Evolutionary conservation across 2,113 vertebrate species (phyloP), one percentile per base, ranked within the genome.

Genomic region (Myrmecobius fasciatus): DNA sequence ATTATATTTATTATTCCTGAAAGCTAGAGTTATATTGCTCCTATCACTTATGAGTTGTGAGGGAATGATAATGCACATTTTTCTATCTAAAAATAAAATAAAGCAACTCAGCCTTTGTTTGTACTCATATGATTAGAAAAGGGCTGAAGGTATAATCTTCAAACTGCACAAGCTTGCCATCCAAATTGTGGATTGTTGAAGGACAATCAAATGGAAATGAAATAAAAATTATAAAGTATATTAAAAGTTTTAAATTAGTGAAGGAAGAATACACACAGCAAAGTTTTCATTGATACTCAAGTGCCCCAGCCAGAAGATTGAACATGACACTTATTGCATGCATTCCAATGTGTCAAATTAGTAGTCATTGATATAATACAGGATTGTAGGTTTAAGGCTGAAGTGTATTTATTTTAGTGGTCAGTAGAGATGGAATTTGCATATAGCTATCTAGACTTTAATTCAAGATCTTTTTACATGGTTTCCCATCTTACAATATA

Each of bases 21-120:
- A 90, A 93, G 93, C 94, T 43, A 90, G 48, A 90, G 48, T 51
- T 90, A 31, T 51, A 48, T 91, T 52, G 52, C 22, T 91, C 2
- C 22, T 94, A 52, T 93, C 25, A 54, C 52, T 56, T 6, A 9
- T 90, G 47, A 91, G 2, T 94, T 94, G 89, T 28, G 31, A 95
- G 43, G 20, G 9, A 94, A 46, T 53, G 36, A 52, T 14, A 95
- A 51, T 20, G 24, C 10, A 8, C 49, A 88, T 92, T 94, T 96
- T 25, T 46, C 89, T 91, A 92, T 75, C 51, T 94, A 92, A 97
- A 94, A 94, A 92, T 93, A 91, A 96, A 94, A 91, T 54, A 60
- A 96, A 3, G 48, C 46, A 91, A 56, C 91, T 94, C 91, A 91
- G 47, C 3, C 14, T 94, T 92, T 92, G 89, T 92, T 94, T 94